A percentile compares a stretch with the other conserved stretches of the same genome.
Evolutionary conservation across 2,797 vertebrate species (phyloP).

Genomic region (Pangasius macronema): DNA sequence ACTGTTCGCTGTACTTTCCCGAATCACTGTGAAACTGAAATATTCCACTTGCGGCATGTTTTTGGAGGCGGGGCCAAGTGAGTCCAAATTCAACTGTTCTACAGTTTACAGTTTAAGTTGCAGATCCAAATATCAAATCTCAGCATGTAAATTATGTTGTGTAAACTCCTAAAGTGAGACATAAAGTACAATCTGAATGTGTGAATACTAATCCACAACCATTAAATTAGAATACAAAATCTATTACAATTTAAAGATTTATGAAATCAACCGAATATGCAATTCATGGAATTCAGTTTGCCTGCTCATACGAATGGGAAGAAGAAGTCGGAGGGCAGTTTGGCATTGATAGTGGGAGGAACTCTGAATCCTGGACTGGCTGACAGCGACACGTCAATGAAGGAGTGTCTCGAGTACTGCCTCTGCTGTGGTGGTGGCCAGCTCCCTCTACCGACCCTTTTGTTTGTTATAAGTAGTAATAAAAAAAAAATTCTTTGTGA

Average conservation of each 20-base stretch:
- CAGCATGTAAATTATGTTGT: neutral
- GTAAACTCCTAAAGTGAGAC: neutral
- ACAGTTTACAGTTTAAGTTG: neutral
- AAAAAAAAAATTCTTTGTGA: neutral
- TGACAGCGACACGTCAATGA: conserved; percentile 80
- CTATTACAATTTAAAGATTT: neutral
- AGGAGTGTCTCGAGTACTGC: too few species aligned
- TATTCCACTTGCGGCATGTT: neutral
- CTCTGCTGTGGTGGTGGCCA: too few species aligned
- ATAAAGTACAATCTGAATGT: neutral
- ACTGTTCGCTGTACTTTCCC: neutral
- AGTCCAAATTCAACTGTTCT: neutral
- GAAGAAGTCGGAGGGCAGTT: conserved; percentile 91
- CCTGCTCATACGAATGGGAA: conserved; percentile 86
- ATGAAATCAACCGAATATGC: neutral
- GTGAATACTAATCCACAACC: neutral
- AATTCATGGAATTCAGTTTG: neutral
- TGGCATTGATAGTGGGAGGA: conserved; percentile 83
- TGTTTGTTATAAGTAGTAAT: too few species aligned
- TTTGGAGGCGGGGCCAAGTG: neutral
- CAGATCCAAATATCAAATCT: neutral
- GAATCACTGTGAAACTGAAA: neutral
- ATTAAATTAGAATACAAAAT: neutral
- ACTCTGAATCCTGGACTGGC: conserved; percentile 84
- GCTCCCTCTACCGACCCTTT: too few species aligned